Evolutionary conservation across 2,113 vertebrate species (phyloP).

Genomic region (Pomatostomus ruficeps): DNA sequence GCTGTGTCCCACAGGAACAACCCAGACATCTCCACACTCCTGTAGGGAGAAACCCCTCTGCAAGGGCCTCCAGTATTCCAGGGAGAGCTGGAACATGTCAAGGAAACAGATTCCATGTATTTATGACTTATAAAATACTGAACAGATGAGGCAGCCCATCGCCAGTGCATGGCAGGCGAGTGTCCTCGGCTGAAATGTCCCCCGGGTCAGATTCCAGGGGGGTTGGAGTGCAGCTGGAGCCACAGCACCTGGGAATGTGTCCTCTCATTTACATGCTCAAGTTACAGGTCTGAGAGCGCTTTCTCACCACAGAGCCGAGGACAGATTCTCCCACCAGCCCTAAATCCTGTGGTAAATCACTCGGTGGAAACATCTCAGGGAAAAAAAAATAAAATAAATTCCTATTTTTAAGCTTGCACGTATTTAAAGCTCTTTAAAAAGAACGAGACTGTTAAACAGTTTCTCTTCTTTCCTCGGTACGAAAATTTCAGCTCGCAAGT

Average conservation of each 20-base stretch:
- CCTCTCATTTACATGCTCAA: neutral
- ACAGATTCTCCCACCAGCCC: neutral
- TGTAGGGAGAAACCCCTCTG: neutral
- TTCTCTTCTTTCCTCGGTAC: conserved; percentile 5
- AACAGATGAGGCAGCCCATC: neutral
- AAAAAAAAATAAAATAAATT: neutral
- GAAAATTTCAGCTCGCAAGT: conserved; percentile 54
- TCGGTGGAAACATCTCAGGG: conserved; percentile 14
- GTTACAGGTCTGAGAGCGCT: neutral
- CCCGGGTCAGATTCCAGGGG: neutral
- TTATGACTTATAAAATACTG: neutral
- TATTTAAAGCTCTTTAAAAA: conserved; percentile 49
- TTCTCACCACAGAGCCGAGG: neutral
- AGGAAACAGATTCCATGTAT: neutral
- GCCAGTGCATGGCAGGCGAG: neutral
- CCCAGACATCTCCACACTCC: neutral
- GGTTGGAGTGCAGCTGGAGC: neutral
- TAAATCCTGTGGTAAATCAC: neutral
- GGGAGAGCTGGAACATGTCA: neutral
- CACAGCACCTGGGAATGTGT: neutral
- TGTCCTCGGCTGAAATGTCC: neutral
- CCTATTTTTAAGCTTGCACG: conserved; percentile 52
- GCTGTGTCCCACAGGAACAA: neutral
- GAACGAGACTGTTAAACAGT: neutral
- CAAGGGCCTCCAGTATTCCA: neutral